Base-by-base conservation (phyloP, 2,797 vertebrate genomes). In the Falco cherrug region DNA sequence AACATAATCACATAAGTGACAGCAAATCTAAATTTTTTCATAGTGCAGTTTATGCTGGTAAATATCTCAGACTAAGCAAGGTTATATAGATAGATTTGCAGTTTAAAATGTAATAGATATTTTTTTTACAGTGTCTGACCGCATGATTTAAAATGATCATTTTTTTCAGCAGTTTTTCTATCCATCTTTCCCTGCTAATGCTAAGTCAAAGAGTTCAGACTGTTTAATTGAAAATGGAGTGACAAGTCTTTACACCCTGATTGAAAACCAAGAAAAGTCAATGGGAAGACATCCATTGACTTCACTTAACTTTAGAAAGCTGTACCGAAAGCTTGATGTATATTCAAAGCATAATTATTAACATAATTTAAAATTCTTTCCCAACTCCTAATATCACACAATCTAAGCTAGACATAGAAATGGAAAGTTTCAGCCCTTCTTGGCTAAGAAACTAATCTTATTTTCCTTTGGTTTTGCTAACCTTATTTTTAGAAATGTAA, bases 101-200 rank as follows among this genome's bases (percentile, higher is more conserved):
- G 63, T 80, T 96, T 93, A 83, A 78, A 77, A 80, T 54, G 41
- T 78, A 88, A 92, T 84, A 41, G n/a, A 43, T 89, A 43, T 89
- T 71, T 84, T 81, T 93, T 92, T 74, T 61, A 31, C 13, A 48
- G 53, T 59, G 12, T 76, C 73, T 95, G 87, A 35, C 68, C 90
- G 43, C 20, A 77, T 84, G 67, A 90, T 82, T 95, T 93, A 45
- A 59, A 80, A 88, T 61, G 3, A 15, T 74, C 16, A 28, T 90
- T 93, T 77, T 93, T 93, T 74, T n/a, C 70, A 76, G 47, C 11
- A 70, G 19, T 86, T 86, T 76, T 91, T 63, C 43, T 50, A 53
- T 31, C 35, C 56, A 67, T 88, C 43, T 71, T 73, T 90, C 59
- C 25, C 54, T 24, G 7, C 14, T 78, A 75, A 78, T 48, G 85